phyloP scores from a whole-genome alignment of 2,113 vertebrate genomes.

The Elephantulus edwardii region DNA sequence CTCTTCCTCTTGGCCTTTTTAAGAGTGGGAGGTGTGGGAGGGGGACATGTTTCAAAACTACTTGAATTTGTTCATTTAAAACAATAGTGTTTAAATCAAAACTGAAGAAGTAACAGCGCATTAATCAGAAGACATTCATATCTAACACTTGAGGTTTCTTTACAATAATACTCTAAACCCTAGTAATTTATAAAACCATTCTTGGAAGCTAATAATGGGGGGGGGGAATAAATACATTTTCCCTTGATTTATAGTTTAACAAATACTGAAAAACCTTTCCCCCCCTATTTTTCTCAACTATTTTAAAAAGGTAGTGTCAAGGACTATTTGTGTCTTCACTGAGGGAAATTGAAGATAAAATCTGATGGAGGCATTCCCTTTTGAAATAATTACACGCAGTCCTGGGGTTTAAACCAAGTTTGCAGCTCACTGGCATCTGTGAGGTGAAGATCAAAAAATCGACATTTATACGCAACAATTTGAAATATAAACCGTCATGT shows the following conservation, averaged over 20 bases:
- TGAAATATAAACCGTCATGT: conserved; percentile 65
- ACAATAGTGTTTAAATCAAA: not conserved
- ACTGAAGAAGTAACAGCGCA: not conserved
- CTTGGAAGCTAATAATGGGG: conserved; percentile 10
- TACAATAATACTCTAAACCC: conserved; percentile 6
- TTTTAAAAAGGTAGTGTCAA: conserved; percentile 37
- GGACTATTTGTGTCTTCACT: conserved; percentile 20
- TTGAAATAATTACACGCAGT: conserved; percentile 54
- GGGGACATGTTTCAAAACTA: not conserved
- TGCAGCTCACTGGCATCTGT: not conserved
- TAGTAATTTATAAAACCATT: not conserved
- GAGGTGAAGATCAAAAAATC: conserved; percentile 48
- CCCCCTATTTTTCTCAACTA: not conserved
- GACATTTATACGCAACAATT: conserved; percentile 55
- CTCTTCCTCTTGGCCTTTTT: not conserved
- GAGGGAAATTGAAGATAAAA: conserved; percentile 35
- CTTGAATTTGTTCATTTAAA: conserved; percentile 29
- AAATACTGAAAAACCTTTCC: not conserved
- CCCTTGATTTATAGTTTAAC: conserved; percentile 16
- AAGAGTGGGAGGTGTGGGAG: not conserved
- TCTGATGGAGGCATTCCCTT: conserved; percentile 56
- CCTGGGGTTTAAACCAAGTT: conserved; percentile 32
- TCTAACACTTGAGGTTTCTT: not conserved
- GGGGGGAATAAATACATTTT: conserved; percentile 26
- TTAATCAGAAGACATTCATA: not conserved